Conservation (phyloP, 2,888 invertebrate species). For the Neuroscelio doddi region DNA sequence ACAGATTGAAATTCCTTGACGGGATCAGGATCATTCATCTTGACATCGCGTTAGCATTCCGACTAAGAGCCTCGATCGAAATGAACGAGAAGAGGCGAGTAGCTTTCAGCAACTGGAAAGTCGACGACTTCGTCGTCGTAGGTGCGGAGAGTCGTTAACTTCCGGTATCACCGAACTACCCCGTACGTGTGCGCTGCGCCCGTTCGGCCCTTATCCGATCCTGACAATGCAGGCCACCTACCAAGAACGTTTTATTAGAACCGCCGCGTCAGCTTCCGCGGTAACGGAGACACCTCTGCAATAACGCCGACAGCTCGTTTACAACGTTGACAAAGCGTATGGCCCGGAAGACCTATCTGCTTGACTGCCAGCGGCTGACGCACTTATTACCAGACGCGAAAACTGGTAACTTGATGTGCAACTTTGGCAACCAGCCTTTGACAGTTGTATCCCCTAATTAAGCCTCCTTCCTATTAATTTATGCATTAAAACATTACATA, state of each 20-base stretch:
- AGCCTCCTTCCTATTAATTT: slow-evolving; percentile 3
- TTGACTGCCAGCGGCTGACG: slow-evolving; percentile 33
- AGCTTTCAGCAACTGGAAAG: slow-evolving; percentile 16
- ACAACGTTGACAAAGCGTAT: slow-evolving; percentile 69
- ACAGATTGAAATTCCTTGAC: slow-evolving; percentile 23
- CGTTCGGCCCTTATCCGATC: slow-evolving; percentile 37
- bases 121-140: slow-evolving; percentile 22
- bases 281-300: slow-evolving; percentile 65
- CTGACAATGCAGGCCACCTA: slow-evolving; percentile 45
- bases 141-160: slow-evolving; percentile 27
- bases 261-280: slow-evolving; percentile 67
- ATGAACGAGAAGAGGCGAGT: slow-evolving; percentile 13
- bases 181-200: not conserved
- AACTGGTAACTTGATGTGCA: slow-evolving; percentile 39
- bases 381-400: slow-evolving; percentile 38
- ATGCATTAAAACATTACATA: too few relatives aligned
- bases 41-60: slow-evolving; percentile 11
- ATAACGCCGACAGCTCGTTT: slow-evolving; percentile 70
- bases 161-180: slow-evolving; percentile 6
- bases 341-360: slow-evolving; percentile 33
- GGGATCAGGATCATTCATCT: not conserved
- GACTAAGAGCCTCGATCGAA: slow-evolving; percentile 21
- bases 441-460: slow-evolving; percentile 30
- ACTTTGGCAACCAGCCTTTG: slow-evolving; percentile 35
- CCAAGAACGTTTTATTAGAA: slow-evolving; percentile 67